phyloP scores from a whole-genome alignment of 2,113 vertebrate genomes.

The Synchiropus splendidus region DNA sequence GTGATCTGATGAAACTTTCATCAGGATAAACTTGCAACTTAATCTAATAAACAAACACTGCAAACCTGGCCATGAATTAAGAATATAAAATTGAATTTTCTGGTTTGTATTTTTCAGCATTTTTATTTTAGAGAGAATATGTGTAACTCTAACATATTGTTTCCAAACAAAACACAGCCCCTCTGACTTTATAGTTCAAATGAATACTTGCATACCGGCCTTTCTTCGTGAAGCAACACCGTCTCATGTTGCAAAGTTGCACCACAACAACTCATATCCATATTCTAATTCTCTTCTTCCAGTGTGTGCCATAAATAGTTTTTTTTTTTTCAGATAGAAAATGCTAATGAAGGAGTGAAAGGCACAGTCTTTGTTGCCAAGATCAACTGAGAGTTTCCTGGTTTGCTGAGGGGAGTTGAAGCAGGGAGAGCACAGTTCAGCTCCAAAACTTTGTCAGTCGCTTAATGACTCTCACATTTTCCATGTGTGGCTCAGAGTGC shows the following conservation, averaged over 20 bases:
- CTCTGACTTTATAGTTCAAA: conserved; percentile 17
- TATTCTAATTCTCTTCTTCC: conserved; percentile 69
- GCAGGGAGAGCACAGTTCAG: conserved; percentile 37
- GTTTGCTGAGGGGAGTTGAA: conserved; percentile 69
- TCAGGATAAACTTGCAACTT: no score
- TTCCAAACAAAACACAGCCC: conserved; percentile 14
- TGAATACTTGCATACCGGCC: conserved; percentile 9
- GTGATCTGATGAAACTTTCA: no score
- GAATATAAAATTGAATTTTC: no score
- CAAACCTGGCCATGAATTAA: no score
- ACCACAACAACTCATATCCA: no score
- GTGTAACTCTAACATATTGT: no score
- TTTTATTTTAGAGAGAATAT: no score
- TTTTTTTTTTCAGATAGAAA: conserved; percentile 70
- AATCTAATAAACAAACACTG: no score
- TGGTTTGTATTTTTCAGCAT: no score
- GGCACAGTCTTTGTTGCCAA: conserved; percentile 72
- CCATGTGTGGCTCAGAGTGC: conserved; percentile 31
- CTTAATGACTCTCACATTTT: conserved; percentile 78
- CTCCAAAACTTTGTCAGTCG: conserved; percentile 69
- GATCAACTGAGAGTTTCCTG: conserved; percentile 88
- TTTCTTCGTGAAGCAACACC: neutral
- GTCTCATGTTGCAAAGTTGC: no score
- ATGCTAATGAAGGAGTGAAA: conserved; percentile 70
- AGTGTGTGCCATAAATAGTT: conserved; percentile 63